Evolutionary conservation across 2,113 vertebrate genomes (phyloP).

Genomic region (Mirounga angustirostris): DNA sequence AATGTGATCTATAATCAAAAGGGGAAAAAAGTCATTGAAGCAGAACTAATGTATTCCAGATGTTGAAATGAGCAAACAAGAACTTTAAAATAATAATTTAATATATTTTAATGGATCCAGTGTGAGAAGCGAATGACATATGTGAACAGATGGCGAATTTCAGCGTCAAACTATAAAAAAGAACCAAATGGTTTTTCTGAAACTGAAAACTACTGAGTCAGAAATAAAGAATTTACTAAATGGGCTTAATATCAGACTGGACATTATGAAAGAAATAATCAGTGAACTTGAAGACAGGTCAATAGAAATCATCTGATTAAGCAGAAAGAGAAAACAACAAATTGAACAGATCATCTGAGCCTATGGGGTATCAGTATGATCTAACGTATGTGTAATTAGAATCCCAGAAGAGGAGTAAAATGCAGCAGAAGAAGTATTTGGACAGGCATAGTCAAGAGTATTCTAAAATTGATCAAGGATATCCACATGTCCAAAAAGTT

Average conservation of each 20-base stretch:
- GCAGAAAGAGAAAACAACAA: background rate
- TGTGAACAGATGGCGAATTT: background rate
- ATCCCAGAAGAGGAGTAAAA: background rate
- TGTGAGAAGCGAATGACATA: background rate
- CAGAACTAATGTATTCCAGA: background rate
- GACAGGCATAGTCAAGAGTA: background rate
- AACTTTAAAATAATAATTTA: background rate
- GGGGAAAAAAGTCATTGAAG: background rate
- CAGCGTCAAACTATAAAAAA: background rate
- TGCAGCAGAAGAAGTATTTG: background rate
- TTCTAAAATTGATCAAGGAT: background rate
- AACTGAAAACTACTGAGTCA: background rate
- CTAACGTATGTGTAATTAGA: background rate
- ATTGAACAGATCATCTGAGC: background rate
- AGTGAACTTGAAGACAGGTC: background rate
- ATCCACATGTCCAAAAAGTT: background rate
- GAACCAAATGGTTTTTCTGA: background rate
- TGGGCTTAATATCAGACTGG: background rate
- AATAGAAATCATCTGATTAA: background rate
- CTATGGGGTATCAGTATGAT: background rate
- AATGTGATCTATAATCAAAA: conserved; percentile 33
- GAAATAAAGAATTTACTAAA: background rate
- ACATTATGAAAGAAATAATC: background rate
- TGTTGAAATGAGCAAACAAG: background rate
- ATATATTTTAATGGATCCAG: background rate